A percentile compares a stretch with the other conserved stretches of the same genome.
These are phyloP conservation scores for Madoqua kirkii DNA, from an alignment of 2,113 vertebrate species.

Conservation along the genomic window DNA sequence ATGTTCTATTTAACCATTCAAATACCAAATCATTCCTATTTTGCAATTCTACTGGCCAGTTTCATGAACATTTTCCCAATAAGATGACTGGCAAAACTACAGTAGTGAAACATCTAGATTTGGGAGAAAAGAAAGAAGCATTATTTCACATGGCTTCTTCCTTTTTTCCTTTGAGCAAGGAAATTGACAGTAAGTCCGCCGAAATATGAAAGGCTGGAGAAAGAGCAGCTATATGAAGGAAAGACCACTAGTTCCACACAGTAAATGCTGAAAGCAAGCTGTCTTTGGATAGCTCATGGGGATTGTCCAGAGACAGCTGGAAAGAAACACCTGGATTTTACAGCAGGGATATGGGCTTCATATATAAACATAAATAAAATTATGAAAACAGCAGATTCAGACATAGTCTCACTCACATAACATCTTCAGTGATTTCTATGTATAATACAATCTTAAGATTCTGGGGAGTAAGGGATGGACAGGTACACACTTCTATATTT, in stretches of 20 bases:
- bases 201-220: background rate
- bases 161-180: background rate
- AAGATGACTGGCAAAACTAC: background rate
- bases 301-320: background rate
- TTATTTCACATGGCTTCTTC: background rate
- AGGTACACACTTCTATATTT: background rate
- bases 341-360: background rate
- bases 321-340: background rate
- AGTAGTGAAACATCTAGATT: background rate
- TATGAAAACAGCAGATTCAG: background rate
- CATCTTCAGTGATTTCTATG: background rate
- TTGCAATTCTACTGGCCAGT: background rate
- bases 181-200: background rate
- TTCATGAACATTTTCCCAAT: background rate
- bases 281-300: background rate
- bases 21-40: background rate
- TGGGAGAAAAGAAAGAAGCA: background rate
- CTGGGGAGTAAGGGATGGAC: background rate
- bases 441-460: background rate
- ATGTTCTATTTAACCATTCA: background rate
- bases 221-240: background rate
- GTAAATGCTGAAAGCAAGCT: background rate
- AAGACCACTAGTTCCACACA: background rate
- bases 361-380: background rate
- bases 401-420: background rate